Base-by-base conservation (phyloP, 2,888 invertebrate species). In the Seira sanloemensis region DNA sequence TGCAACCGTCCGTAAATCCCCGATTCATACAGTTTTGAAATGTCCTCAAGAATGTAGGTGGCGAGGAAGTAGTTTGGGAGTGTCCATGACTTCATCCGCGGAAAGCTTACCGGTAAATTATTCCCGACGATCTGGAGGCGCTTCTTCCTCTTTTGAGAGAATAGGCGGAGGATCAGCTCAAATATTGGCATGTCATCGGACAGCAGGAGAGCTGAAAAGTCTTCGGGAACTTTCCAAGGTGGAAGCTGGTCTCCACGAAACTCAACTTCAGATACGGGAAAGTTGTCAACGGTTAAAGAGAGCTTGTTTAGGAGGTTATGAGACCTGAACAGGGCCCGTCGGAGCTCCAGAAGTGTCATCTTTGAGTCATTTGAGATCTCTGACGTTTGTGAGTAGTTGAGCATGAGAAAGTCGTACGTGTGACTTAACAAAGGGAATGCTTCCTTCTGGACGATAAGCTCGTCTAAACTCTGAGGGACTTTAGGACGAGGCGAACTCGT, bases 111-210 rank as follows among this genome's bases (percentile, higher is more conserved):
- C 0, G 80, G 75, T 37, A n/a, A 26, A 69, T 75, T 75, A 19
- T 68, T 81, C 9, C 69, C 58, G 23, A 75, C 18, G 18, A 74
- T 58, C 16, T 21, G 26, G 1, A 65, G 0, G n/a, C 18, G 7
- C 18, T 25, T 54, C 58, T 7, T 9, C 2, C 19, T 26, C 21
- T 23, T 67, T 25, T 16, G 1, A 5, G 72, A 24, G 27, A 74
- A 68, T n/a, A 12, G 24, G 19, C 26, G 27, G 9, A 81, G 62
- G 19, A 81, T 62, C 4, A 37, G 5, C 0, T 81, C 26, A 65
- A 81, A 81, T n/a, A 81, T 75, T 2, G 74, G 75, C 26, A 81
- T 23, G 26, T 81, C 80, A 25, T 81, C 80, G 0, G 68, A 27
- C 4, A 81, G 26, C 16, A 81, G 65, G 7, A 81, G 23, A n/a